Base-by-base conservation (phyloP, 2,888 invertebrate species). In the Lepidocyrtinus sp. region DNA sequence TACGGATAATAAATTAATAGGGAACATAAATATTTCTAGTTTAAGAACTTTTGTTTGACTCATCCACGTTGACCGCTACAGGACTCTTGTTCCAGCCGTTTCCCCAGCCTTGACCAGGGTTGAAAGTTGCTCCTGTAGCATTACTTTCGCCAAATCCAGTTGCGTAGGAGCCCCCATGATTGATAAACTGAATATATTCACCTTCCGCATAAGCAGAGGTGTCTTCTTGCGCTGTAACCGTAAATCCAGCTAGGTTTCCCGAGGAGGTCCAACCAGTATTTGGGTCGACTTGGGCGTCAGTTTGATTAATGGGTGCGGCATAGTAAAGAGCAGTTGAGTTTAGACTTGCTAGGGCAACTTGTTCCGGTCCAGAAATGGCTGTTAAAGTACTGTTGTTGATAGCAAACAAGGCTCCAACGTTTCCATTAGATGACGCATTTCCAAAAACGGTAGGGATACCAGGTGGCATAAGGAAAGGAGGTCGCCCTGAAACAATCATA, bases 101-200 rank as follows among this genome's bases (percentile, higher is more conserved):
- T n/a, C n/a, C n/a, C 9, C 17, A 19, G 2, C 2, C 9, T 1
- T 45, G 46, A 12, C 50, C 55, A 1, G 17, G 24, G 24, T 74
- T 74, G 19, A 59, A 3, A 59, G 74, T 74, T 2, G n/a, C 17
- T 19, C 67, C 74, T 21, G 55, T 36, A 5, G 36, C 74, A 21
- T 12, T 3, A 17, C 67, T 67, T 0, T 67, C 74, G 3, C 65
- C 74, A 7, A 64, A 67, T 17, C 65, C 74, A 24, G 65, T 59
- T 24, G 74, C 74, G 22, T 55, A 55, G 9, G 74, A 74, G 15
- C 63, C 74, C 24, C 74, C 74, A 22, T 74, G 74, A 59, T 74
- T 74, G 9, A 65, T 64, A 36, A 74, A 74, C 22, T 24, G 24
- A 17, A 74, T 74, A 12, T 22, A 25, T 1, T 74, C 74, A 2